Conservation (phyloP, 2,113 vertebrate species). For the Pavo muticus region DNA sequence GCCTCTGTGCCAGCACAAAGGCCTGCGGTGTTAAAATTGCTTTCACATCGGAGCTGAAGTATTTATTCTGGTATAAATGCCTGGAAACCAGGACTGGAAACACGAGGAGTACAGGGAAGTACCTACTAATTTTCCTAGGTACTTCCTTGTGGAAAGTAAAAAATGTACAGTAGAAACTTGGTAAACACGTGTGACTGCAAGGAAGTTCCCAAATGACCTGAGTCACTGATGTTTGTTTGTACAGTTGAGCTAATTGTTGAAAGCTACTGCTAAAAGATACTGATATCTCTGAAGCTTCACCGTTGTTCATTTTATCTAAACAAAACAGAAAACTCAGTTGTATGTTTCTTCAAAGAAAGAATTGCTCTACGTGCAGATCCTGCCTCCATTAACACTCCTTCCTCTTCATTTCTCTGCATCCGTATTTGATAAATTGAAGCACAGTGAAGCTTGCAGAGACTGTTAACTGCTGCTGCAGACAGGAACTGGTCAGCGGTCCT, state of each 20-base stretch:
- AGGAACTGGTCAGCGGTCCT: rapidly evolving
- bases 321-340: background rate
- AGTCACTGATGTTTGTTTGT: rapidly evolving
- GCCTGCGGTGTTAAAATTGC: rapidly evolving
- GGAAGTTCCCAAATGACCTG: background rate
- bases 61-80: background rate
- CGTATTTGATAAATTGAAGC: background rate
- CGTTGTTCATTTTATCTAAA: background rate
- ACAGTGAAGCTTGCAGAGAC: background rate
- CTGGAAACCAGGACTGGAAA: background rate
- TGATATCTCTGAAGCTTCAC: background rate
- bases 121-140: background rate
- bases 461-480: background rate
- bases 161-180: background rate
- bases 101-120: background rate
- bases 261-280: background rate
- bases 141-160: background rate
- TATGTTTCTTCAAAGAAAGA: background rate
- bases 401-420: background rate
- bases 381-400: background rate
- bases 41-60: background rate
- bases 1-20: background rate
- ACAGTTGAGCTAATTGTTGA: background rate
- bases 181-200: background rate
- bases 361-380: background rate